Evolutionary conservation across 2,113 vertebrate genomes (phyloP), one percentile per base, ranked within the genome.

Genomic region (Junco hyemalis): DNA sequence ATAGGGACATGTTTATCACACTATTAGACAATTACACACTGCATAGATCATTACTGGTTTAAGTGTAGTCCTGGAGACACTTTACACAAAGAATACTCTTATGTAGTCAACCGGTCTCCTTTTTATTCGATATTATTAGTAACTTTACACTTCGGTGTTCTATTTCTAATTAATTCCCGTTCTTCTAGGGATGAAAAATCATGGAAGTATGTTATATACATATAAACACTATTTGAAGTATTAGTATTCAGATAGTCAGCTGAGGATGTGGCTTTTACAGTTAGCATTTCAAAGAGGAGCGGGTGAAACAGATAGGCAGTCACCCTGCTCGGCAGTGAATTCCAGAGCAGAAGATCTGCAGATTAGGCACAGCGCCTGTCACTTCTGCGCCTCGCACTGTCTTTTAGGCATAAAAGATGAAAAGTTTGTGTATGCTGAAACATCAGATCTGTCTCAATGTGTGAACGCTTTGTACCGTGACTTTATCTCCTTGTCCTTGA

Each of bases 1-100:
- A 96, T 44, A 95, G 95, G 95, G 94, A 97, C 89, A 40, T 96
- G 92, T 97, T 98, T 96, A 96, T 97, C 97, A 81, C 84, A 82
- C 82, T 94, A 28, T 95, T 97, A 95, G 82, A 86, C 90, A 85
- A 85, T 96, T 97, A 97, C 26, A 33, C 80, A 35, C 88, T 44
- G 83, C 91, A n/a, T 47, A 79, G 93, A 64, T 88, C 61, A 86
- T 80, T 91, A 68, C 8, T 82, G 54, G 71, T 90, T 50, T 33
- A 42, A 88, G 51, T 23, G 63, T 71, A 59, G 88, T 91, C 70
- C 28, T 18, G 5, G 88, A 80, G 73, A 91, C 60, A 8, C 73
- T 38, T 81, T 35, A 63, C 71, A 71, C 65, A 64, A 78, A 74
- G 50, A 45, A 38, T 42, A 51, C 11, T n/a, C 35, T 31, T 57